These are phyloP conservation scores for Neodiprion lecontei DNA, from an alignment of 1,140 invertebrate species.

Conservation along the genomic window DNA sequence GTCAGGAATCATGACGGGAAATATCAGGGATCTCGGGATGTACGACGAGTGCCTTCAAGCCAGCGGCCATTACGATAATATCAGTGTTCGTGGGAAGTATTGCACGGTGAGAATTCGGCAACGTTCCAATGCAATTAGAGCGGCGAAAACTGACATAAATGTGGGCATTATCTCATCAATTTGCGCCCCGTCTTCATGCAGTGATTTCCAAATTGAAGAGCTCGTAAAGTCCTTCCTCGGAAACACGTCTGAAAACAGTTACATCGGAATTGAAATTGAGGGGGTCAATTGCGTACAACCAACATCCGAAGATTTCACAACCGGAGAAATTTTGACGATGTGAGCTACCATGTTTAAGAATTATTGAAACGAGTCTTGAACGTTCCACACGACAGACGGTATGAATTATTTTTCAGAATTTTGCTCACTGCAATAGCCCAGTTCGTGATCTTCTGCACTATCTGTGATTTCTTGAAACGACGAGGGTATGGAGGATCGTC, in stretches of 20 bases:
- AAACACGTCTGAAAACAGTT: background rate
- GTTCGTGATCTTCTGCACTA: slow-evolving; percentile 24
- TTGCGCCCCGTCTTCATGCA: slow-evolving; percentile 33
- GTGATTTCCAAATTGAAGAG: slow-evolving; percentile 17
- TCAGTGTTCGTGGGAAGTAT: slow-evolving; percentile 28
- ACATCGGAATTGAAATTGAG: too few species aligned
- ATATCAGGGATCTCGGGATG: slow-evolving; percentile 45
- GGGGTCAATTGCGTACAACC: too few species aligned
- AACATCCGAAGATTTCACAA: background rate
- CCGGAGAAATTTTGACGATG: background rate
- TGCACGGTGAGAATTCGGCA: slow-evolving; percentile 24
- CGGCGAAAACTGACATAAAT: background rate
- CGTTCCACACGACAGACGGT: background rate
- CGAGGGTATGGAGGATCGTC: background rate
- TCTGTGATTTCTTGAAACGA: slow-evolving; percentile 15
- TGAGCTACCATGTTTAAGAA: background rate
- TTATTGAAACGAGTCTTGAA: background rate
- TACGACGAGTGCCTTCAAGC: slow-evolving; percentile 47
- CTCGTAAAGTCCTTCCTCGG: slow-evolving; percentile 6
- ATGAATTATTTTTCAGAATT: slow-evolving; percentile 13
- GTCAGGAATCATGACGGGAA: slow-evolving; percentile 44
- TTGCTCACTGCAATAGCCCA: slow-evolving; percentile 5
- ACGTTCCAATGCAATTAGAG: background rate
- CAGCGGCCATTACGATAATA: slow-evolving; percentile 9
- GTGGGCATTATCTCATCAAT: slow-evolving; percentile 25